Percentiles rank a stretch among this genome's conserved stretches.
Conservation (phyloP, 2,797 vertebrate genomes). For the Okamejei kenojei region DNA sequence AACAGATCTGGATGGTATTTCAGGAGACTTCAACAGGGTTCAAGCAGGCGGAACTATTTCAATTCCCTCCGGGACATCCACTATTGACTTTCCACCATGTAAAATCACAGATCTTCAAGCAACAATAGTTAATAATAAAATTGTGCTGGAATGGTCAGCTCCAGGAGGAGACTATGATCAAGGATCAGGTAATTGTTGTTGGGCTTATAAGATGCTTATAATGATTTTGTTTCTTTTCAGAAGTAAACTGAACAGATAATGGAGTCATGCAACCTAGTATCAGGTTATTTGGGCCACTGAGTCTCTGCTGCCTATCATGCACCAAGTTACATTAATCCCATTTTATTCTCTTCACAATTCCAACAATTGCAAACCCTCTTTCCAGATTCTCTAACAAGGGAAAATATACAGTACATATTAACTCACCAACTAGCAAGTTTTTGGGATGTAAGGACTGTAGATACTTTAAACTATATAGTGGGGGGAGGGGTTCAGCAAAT, state of each 20-base stretch:
- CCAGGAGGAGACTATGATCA: constrained; percentile 56
- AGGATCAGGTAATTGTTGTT: constrained; percentile 49
- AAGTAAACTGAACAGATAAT: not conserved
- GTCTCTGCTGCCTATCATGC: too few relatives aligned
- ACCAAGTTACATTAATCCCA: too few relatives aligned
- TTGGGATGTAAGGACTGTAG: too few relatives aligned
- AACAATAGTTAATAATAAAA: constrained; percentile 43
- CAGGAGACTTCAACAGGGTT: constrained; percentile 47
- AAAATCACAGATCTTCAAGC: constrained; percentile 55
- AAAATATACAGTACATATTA: not conserved
- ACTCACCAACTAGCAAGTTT: too few relatives aligned
- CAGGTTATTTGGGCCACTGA: too few relatives aligned
- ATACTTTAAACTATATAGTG: too few relatives aligned
- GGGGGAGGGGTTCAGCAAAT: too few relatives aligned
- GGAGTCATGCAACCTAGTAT: too few relatives aligned
- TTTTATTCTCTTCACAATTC: too few relatives aligned
- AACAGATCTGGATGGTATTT: constrained; percentile 37
- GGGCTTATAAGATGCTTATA: not conserved
- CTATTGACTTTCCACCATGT: constrained; percentile 51
- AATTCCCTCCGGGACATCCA: not conserved
- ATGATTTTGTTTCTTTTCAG: not conserved
- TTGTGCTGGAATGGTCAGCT: constrained; percentile 56
- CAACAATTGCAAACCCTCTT: too few relatives aligned
- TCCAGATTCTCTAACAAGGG: too few relatives aligned
- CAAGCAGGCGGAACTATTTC: constrained; percentile 49